phyloP scores from a whole-genome alignment of 1,140 invertebrate genomes.

The Drepana arcuata region DNA sequence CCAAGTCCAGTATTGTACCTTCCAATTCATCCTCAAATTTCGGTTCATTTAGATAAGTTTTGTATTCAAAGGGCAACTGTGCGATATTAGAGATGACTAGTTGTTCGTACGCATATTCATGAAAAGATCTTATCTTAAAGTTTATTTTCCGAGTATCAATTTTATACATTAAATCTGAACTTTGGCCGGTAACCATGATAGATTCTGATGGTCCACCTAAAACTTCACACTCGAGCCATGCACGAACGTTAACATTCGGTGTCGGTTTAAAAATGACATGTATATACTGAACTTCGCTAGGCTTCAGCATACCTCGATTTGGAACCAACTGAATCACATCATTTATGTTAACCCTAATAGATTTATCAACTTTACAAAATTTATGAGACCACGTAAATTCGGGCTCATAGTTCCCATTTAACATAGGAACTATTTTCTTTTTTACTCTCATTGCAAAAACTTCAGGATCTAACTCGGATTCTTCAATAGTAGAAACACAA shows the following conservation, averaged over 20 bases:
- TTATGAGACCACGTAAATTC: slow-evolving; percentile 49
- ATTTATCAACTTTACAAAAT: slow-evolving; percentile 29
- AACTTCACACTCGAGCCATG: slow-evolving; percentile 52
- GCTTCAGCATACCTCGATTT: slow-evolving; percentile 46
- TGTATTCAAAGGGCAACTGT: slow-evolving; percentile 47
- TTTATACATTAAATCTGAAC: slow-evolving; percentile 48
- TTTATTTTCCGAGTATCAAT: slow-evolving; percentile 43
- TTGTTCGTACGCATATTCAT: slow-evolving; percentile 46
- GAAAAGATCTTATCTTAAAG: slow-evolving; percentile 60
- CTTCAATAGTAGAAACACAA: no score
- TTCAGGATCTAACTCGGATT: not conserved
- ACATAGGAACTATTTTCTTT: slow-evolving; percentile 39
- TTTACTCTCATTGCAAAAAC: slow-evolving; percentile 24
- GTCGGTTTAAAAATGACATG: slow-evolving; percentile 50
- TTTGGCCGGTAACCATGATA: slow-evolving; percentile 44
- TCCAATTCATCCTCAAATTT: slow-evolving; percentile 35
- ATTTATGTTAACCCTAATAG: slow-evolving; percentile 26
- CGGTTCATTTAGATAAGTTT: slow-evolving; percentile 47
- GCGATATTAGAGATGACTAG: slow-evolving; percentile 41
- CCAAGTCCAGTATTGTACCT: slow-evolving; percentile 39
- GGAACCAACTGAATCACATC: slow-evolving; percentile 39
- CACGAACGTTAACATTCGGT: slow-evolving; percentile 37
- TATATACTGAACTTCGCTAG: slow-evolving; percentile 45
- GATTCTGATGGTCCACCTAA: slow-evolving; percentile 51
- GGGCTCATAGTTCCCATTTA: slow-evolving; percentile 25